Percentiles rank a stretch among this genome's conserved stretches.
Evolutionary conservation across 2,797 vertebrate genomes (phyloP).

Genomic region (Anableps anableps): DNA sequence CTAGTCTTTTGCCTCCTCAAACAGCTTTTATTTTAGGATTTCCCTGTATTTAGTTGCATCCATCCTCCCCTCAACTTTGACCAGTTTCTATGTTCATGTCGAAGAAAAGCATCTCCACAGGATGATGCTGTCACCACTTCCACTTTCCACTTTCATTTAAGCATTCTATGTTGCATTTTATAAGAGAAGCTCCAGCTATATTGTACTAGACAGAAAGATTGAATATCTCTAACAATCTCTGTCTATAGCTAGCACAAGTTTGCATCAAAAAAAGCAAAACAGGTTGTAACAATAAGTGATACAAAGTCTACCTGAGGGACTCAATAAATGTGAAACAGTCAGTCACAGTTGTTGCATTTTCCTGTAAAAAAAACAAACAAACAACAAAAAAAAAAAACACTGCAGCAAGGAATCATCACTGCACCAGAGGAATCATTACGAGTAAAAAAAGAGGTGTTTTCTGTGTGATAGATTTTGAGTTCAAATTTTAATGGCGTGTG

Average conservation of each 20-base stretch:
- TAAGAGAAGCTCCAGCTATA: neutral
- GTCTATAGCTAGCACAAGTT: constrained; percentile 12
- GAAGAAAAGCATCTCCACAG: neutral
- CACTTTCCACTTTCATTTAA: no score
- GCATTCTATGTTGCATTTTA: constrained; percentile 12
- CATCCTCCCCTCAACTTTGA: neutral
- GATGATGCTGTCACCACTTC: neutral
- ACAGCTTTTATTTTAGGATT: neutral
- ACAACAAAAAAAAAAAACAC: no score
- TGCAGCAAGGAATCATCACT: no score
- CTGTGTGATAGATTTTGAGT: constrained; percentile 1
- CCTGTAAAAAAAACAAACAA: no score
- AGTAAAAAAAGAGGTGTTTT: constrained; percentile 7
- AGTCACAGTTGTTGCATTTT: constrained; percentile 32
- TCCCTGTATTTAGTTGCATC: neutral
- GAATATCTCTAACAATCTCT: neutral
- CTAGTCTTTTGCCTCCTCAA: neutral
- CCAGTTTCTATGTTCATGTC: neutral
- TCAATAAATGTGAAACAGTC: constrained; percentile 30
- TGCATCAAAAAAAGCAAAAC: constrained; percentile 26
- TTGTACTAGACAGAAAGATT: neutral
- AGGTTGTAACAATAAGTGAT: constrained; percentile 2
- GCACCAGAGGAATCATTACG: constrained; percentile 24
- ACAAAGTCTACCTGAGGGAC: constrained; percentile 33
- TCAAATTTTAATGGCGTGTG: neutral